phyloP scores from a whole-genome alignment of 2,113 vertebrate genomes.

The Acrocephalus kingi region DNA sequence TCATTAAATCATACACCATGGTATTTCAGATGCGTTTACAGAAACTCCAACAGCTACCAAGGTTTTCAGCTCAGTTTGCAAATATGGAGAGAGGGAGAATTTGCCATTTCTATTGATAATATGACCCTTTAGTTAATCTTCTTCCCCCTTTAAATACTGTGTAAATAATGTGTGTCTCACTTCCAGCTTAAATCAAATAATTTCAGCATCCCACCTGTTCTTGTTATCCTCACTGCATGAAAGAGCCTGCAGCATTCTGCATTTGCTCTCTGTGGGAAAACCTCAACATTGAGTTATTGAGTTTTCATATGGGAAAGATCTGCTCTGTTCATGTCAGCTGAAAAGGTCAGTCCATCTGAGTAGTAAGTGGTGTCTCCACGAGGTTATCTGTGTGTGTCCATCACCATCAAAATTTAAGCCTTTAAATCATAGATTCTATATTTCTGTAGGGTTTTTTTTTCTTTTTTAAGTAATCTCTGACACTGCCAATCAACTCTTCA shows the following conservation, averaged over 20 bases:
- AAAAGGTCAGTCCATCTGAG: background rate
- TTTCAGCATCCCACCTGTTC: background rate
- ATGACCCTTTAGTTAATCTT: background rate
- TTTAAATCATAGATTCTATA: background rate
- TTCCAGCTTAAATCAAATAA: background rate
- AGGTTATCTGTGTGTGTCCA: background rate
- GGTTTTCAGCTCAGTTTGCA: background rate
- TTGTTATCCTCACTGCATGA: background rate
- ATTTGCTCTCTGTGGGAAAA: background rate
- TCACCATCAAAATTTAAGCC: background rate
- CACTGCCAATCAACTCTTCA: background rate
- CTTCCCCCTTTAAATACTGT: background rate
- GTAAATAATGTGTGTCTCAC: background rate
- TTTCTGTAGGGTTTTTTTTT: background rate
- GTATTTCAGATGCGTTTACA: background rate
- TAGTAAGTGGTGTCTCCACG: background rate
- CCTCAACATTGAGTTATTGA: accelerated
- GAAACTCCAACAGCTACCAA: background rate
- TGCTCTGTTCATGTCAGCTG: background rate
- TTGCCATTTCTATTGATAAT: background rate
- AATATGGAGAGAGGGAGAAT: background rate
- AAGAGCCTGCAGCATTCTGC: background rate
- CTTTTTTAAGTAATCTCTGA: background rate
- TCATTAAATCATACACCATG: background rate
- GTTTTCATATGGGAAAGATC: background rate